Evolutionary conservation across 2,113 vertebrate genomes (phyloP), one percentile per base, ranked within the genome.

Genomic region (Amia ocellicauda): DNA sequence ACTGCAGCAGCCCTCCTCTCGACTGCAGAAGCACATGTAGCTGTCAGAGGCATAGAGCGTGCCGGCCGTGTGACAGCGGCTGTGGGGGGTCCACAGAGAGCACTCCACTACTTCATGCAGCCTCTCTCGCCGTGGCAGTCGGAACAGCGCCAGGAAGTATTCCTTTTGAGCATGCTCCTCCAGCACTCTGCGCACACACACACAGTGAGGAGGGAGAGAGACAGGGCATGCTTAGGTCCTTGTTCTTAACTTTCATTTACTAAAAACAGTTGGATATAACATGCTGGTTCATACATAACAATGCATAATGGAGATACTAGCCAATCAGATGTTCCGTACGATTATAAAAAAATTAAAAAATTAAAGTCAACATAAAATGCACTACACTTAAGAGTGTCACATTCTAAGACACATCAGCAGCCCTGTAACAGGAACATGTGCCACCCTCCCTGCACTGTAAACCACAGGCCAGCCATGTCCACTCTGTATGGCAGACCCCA

Each of bases 1-100:
- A 29, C 73, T 81, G 71, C 94, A 97, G 71, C 74, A 84, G 26
- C 93, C 92, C 23, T 94, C 88, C 66, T 96, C 94, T 40, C 89
- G 88, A 86, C 95, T 94, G 77, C 90, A 90, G 81, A 98, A 99
- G 66, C 94, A 95, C 80, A 99, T 74, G 8, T 98, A 98, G 41
- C 77, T 82, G 77, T 98, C 92, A 0, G 96, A 96, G 69, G 90
- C 64, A 50, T 96, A 98, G 63, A 99, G 88, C 0, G 83, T 93
- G 19, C 97, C 97, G 0, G 47, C 78, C 0, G 93, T 97, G 75
- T 99, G 97, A 71, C 92, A 92, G 84, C 96, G 95, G 7, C 89
- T 90, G 47, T 98, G 95, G 0, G 97, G 95, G 0, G 95, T 97
- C 97, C 97, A 99, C 10, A 94, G 85, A 1, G 93, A 89, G 47